Percentiles rank a stretch among this genome's conserved stretches.
Conservation (phyloP, 2,113 vertebrate genomes). For the Miniopterus natalensis region DNA sequence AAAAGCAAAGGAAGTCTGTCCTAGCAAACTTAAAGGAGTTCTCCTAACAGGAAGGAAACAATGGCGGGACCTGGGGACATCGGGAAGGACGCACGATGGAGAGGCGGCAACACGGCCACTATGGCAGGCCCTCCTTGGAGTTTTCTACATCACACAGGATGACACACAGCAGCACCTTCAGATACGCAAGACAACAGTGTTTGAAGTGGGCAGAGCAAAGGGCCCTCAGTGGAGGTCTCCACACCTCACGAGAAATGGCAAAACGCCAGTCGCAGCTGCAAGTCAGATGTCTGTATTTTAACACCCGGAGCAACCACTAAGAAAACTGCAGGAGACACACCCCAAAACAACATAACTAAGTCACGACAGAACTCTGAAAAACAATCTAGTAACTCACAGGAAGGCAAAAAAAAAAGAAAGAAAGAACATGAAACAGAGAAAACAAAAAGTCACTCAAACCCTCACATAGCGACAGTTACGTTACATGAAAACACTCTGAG, state of each 20-base stretch:
- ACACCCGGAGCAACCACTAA: background rate
- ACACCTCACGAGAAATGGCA: background rate
- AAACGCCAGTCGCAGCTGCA: background rate
- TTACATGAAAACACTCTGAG: background rate
- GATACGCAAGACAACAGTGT: background rate
- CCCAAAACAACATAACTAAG: background rate
- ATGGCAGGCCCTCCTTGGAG: too few species aligned
- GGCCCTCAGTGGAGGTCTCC: background rate
- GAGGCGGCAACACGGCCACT: background rate
- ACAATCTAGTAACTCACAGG: background rate
- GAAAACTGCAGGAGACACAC: background rate
- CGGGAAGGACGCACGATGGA: background rate
- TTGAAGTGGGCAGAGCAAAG: background rate
- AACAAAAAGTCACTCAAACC: background rate
- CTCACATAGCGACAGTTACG: background rate
- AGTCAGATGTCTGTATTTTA: fast-evolving
- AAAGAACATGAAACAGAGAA: background rate
- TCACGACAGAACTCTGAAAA: background rate
- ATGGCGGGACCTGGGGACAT: background rate
- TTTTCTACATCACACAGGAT: background rate
- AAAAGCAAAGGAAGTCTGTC: background rate
- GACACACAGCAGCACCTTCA: background rate
- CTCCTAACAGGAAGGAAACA: background rate
- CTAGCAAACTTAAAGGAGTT: background rate
- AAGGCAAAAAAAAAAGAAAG: background rate